Percentiles rank a stretch among this genome's conserved stretches.
Evolutionary conservation across 2,888 invertebrate genomes (phyloP).

Genomic region (Gastracanthus pulcherrimus): DNA sequence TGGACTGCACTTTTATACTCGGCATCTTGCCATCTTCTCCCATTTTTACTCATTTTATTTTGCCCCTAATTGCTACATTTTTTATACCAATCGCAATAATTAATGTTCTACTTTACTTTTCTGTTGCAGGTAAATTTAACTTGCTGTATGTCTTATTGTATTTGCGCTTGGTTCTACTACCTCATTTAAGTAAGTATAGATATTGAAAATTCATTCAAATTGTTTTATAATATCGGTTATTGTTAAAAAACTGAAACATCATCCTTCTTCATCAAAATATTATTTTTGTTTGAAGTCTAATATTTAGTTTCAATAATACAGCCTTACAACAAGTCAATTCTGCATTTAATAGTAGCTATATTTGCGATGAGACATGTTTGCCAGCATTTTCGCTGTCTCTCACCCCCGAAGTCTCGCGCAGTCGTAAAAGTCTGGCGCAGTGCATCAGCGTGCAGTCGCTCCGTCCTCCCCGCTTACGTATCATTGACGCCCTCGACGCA

Average conservation of each 20-base stretch:
- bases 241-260: no score
- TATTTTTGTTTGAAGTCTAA: no score
- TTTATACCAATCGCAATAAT: not conserved
- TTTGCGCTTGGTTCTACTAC: not conserved
- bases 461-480: not conserved
- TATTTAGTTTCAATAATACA: no score
- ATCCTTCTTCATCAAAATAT: no score
- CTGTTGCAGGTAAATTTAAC: slow-evolving; percentile 50
- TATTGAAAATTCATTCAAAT: not conserved
- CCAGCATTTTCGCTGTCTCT: no score
- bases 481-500: not conserved
- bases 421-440: no score
- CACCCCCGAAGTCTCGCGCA: no score
- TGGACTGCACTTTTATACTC: not conserved
- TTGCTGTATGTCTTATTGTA: not conserved
- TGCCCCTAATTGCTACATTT: not conserved
- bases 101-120: slow-evolving; percentile 20
- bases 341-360: no score
- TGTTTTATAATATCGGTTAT: no score
- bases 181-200: not conserved
- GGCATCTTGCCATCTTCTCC: not conserved
- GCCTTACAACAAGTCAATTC: no score
- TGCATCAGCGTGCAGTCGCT: not conserved
- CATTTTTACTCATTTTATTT: not conserved
- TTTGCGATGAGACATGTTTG: no score